Base-by-base conservation (phyloP, 2,113 vertebrate species). In the Nibea albiflora region DNA sequence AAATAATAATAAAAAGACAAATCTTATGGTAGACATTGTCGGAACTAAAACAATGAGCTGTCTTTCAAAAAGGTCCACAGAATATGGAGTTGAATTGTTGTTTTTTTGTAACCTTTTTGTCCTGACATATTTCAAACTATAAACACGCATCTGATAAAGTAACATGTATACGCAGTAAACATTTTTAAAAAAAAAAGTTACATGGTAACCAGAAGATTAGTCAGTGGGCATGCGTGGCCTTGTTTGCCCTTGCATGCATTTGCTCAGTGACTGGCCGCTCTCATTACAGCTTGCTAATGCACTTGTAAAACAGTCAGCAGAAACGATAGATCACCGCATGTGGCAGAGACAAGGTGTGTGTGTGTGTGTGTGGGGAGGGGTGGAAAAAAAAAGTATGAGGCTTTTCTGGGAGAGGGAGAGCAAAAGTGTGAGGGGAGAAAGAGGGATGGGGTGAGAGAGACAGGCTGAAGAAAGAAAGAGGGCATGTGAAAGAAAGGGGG, bases 241-340 rank as follows among this genome's bases (percentile, higher is more conserved):
- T 92, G 95, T 95, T 95, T 96, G 95, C 96, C 95, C 93, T 90
- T 90, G 96, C 96, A 95, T 96, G 96, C 96, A 97, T 97, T 97
- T 96, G 95, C 96, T 97, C 96, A 96, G 97, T 96, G 96, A 96
- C 96, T 96, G 95, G 83, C 96, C 95, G 95, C 96, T 97, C 96
- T 98, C 96, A 98, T 99, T 99, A 98, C 98, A 97, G 96, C 96
- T 96, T 96, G 96, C 96, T 97, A 98, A 99, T 97, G 97, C 96
- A 97, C 97, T 97, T 98, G 96, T 98, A 98, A 98, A 99, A 97
- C 98, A 97, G 97, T 98, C 96, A 96, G 96, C 96, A 97, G 94
- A 96, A 95, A 96, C 96, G 94, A 97, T 98, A 97, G 96, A 98
- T 99, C 97, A 99, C 97, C 94, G 95, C 96, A 96, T 96, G 95